Evolutionary conservation across 2,797 vertebrate species (phyloP).

Genomic region (Eurystomus glaucurus): DNA sequence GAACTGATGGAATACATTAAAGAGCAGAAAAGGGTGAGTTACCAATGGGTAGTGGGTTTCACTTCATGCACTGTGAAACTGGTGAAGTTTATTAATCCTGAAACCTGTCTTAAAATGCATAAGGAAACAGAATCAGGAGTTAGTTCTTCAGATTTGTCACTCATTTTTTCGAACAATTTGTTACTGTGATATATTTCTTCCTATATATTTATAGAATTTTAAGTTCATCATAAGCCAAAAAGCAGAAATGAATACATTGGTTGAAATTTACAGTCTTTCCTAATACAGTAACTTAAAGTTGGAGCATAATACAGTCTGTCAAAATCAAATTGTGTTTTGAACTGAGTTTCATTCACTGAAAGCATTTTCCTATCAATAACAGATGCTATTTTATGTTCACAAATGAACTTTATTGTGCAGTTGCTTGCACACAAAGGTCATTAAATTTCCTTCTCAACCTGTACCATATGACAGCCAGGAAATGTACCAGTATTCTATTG

Average conservation of each 20-base stretch:
- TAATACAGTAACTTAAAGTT: background rate
- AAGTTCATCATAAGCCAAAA: background rate
- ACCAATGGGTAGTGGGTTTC: background rate
- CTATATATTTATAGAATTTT: background rate
- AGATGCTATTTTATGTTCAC: background rate
- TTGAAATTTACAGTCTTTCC: background rate
- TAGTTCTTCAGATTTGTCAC: background rate
- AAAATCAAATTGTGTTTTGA: background rate
- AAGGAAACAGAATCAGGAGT: background rate
- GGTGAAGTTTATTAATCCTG: background rate
- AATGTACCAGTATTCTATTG: background rate
- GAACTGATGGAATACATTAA: conserved; percentile 83
- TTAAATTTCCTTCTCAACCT: background rate
- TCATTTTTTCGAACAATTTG: background rate
- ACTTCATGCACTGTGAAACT: background rate
- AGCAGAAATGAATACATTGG: background rate
- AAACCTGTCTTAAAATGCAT: background rate
- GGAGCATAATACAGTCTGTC: background rate
- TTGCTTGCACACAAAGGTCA: background rate
- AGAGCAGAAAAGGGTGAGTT: conserved; percentile 86
- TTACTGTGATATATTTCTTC: background rate
- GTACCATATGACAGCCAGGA: background rate
- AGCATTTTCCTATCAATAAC: background rate
- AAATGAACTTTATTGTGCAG: background rate
- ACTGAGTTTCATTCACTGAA: background rate